Base-by-base conservation (phyloP, 1,140 invertebrate species). In the Drosophila arizonae region DNA sequence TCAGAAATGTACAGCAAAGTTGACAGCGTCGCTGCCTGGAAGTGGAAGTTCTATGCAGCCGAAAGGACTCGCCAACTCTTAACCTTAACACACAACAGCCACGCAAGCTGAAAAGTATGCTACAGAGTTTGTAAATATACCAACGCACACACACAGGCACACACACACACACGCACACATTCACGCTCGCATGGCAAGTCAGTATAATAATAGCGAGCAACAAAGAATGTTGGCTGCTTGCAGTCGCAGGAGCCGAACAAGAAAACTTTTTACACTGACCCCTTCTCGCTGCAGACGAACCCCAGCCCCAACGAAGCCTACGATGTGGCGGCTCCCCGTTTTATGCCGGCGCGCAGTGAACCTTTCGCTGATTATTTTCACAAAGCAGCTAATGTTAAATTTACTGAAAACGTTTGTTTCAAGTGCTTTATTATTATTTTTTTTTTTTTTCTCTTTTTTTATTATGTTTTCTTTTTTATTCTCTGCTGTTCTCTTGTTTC, bases 321-420 rank as follows among this genome's bases (percentile, higher is more conserved):
- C 39, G 30, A 21, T 41, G 64, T 39, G 54, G 48, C 74, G 65
- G 74, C 73, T 30, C 46, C 45, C 39, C 21, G 39, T 33, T 62
- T 26, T 46, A 43, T 69, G 60, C 46, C 57, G 66, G 56, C 48
- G 26, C 56, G 21, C 52, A 45, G 58, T 58, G 69, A 60, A 57
- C 66, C 72, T 64, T 74, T 73, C 65, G 68, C 79, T 67, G 67
- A 86, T 81, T 86, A 82, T 87, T 81, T 87, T 86, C 70, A 87
- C 82, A 82, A 84, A 87, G 76, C 64, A 87, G 84, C 84, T 87
- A 87, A 87, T 87, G 84, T 88, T 87, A 87, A 87, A 87, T 87
- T 88, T 87, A 87, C 84, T 84, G 84, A 88, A 87, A 87, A 87
- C 84, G 82, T 86, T 86, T 86, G 82, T 87, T 86, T 86, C 79